phyloP scores from a whole-genome alignment of 1,140 invertebrate species.

The Ooceraea biroi region DNA sequence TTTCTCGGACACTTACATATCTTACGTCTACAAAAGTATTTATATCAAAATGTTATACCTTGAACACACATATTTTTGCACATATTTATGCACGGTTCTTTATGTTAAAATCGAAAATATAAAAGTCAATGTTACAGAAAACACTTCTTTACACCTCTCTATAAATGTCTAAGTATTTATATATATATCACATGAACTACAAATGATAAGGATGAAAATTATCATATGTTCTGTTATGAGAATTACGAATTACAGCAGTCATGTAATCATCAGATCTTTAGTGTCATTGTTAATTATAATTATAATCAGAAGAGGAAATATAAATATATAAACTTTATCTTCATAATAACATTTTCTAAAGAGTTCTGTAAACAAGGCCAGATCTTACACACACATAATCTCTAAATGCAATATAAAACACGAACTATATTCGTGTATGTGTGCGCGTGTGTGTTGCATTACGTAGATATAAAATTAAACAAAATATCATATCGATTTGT shows the following conservation, averaged over 20 bases:
- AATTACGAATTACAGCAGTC: not conserved
- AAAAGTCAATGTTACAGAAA: not conserved
- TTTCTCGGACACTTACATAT: not conserved
- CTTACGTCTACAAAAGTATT: not conserved
- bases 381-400: too few species aligned
- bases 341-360: not conserved
- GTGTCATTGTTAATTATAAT: not conserved
- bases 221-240: not conserved
- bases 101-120: not conserved
- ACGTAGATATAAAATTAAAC: not conserved
- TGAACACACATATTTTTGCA: not conserved
- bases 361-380: not conserved
- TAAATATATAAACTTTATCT: not conserved
- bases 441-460: too few species aligned
- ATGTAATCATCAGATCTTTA: slow-evolving; percentile 18
- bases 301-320: too few species aligned
- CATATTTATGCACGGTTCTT: not conserved
- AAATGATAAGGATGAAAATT: not conserved
- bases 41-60: not conserved
- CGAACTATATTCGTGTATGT: not conserved
- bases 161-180: not conserved
- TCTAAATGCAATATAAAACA: too few species aligned
- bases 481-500: not conserved
- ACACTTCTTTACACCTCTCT: too few species aligned
- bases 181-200: not conserved